These are phyloP conservation scores for Pachyuromys duprasi DNA, from an alignment of 2,797 vertebrate species.

Conservation along the genomic window DNA sequence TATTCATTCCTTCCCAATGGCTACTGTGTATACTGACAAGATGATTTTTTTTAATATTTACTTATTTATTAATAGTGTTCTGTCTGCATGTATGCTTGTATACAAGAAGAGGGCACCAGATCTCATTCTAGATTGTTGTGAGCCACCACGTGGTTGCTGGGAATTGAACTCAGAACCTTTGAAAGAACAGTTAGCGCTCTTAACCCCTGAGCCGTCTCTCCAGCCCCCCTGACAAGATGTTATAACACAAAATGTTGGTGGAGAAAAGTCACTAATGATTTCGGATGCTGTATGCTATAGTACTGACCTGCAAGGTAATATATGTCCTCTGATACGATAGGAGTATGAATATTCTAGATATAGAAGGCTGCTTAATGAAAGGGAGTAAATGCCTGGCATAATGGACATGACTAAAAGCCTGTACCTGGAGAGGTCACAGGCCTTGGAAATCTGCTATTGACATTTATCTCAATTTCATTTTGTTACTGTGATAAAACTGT, in stretches of 20 bases:
- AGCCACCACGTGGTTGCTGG: too few species aligned
- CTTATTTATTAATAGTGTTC: too few species aligned
- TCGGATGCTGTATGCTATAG: background rate
- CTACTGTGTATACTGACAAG: background rate
- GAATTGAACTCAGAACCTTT: too few species aligned
- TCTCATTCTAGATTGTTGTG: too few species aligned
- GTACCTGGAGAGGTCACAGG: background rate
- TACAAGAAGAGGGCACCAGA: too few species aligned
- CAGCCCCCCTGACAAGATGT: background rate
- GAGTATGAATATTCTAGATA: background rate
- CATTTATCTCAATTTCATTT: background rate
- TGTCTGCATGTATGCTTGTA: too few species aligned
- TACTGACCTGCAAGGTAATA: background rate
- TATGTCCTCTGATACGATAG: background rate
- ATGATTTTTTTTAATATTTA: too few species aligned
- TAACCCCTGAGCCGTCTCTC: too few species aligned
- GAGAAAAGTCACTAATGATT: background rate
- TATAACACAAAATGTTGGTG: too few species aligned
- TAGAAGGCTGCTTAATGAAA: background rate
- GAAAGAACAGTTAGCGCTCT: too few species aligned
- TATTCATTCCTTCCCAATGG: background rate
- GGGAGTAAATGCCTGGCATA: background rate
- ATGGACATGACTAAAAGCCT: background rate
- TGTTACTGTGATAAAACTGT: background rate
- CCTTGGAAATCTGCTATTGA: background rate